phyloP scores from a whole-genome alignment of 37 sponge, comb jelly and placozoan genomes.

The Cliona cf. orientalis region DNA sequence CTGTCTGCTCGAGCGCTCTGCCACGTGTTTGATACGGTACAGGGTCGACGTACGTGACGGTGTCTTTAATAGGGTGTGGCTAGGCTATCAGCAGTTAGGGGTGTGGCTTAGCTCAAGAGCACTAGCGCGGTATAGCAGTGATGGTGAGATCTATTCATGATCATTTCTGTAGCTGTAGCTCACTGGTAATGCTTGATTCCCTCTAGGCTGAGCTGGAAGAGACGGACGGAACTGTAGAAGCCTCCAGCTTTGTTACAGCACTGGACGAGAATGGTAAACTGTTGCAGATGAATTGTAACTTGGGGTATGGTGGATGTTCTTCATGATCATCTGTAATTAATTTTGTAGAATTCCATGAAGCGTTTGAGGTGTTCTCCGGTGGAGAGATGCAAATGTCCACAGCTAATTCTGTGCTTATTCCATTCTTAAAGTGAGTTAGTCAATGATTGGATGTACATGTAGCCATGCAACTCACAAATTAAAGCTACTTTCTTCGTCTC shows the following conservation, averaged over 20 bases:
- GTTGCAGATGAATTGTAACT: not conserved
- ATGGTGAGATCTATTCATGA: no score
- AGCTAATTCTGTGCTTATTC: conserved; percentile 21
- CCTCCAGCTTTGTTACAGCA: not conserved
- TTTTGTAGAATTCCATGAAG: conserved; percentile 39
- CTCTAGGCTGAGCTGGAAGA: conserved; percentile 32
- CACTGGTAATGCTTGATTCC: no score
- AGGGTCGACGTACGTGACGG: no score
- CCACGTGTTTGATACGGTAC: no score
- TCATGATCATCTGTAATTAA: not conserved
- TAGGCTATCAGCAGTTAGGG: no score
- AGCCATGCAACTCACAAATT: not conserved
- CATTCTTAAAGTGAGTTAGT: conserved; percentile 48
- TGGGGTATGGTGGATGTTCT: not conserved
- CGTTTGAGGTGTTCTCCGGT: conserved; percentile 44
- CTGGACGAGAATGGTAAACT: conserved; percentile 28
- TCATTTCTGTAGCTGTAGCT: no score
- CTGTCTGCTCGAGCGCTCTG: no score
- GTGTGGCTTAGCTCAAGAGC: no score
- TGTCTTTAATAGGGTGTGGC: no score
- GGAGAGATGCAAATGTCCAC: not conserved
- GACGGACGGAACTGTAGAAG: conserved; percentile 1
- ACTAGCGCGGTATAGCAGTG: no score
- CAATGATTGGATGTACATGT: not conserved
- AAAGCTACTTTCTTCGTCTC: not conserved